Evolutionary conservation across 2,888 invertebrate genomes (phyloP), one percentile per base, ranked within the genome.

Genomic region (Timema cristinae): DNA sequence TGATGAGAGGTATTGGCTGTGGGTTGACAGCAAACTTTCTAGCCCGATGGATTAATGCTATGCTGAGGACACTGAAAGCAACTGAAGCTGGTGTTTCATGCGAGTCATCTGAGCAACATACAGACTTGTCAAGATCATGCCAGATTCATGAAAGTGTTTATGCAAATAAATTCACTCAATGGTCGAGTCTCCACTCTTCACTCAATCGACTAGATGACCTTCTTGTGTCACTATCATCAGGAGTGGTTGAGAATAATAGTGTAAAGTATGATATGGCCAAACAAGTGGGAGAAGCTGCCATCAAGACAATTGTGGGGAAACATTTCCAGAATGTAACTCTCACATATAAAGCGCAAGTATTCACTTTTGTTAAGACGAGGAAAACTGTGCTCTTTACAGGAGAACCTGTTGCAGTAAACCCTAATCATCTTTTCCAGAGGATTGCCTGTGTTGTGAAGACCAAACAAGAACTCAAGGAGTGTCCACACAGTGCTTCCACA

Each of bases 41-140:
- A 5, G 47, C 63, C 47, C 63, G 63, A 63, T 63, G 63, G 15
- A 63, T 63, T 63, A 63, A 63, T 63, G 61, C 61, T 63, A 63
- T 63, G 47, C 63, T 48, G 13, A 48, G 47, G 48, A 63, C 47
- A 63, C 63, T 63, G 5, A 63, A 63, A 63, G 63, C 63, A 63
- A 32, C 9, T 32, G 63, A 63, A 8, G 47, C 63, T 63, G 5
- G 63, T 63, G 63, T 63, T 63, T 63, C 47, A 63, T 63, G 13
- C 32, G 13, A 11, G 63, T 47, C 63, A 63, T 63, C 15, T 63
- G 63, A 63, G 63, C 63, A 63, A 63, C 63, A 63, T 63, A 63
- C 5, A n/a, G 16, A 63, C 63, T 63, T 63, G 63, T 63, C 63
- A 63, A 63, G 63, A 63, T 63, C 63, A 13, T 63, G 16, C 63